Conservation (phyloP, 2,888 invertebrate genomes). For the Acanthosepion lycidas region DNA sequence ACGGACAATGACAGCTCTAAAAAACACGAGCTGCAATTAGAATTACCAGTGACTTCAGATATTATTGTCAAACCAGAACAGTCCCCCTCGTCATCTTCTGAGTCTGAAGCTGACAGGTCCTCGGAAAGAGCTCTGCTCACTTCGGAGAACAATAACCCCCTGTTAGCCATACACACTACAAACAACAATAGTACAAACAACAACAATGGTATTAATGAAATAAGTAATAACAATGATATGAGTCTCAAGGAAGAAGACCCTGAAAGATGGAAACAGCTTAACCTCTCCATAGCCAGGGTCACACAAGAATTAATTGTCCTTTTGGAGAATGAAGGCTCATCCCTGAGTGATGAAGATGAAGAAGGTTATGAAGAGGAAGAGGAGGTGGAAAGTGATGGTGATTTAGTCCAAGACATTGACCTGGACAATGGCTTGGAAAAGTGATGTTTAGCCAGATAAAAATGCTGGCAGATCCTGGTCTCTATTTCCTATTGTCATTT, state of each 20-base stretch:
- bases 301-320: slow-evolving; percentile 41
- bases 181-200: not conserved
- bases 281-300: slow-evolving; percentile 39
- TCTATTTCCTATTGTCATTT: not conserved
- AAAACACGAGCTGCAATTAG: not conserved
- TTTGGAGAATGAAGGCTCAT: slow-evolving; percentile 36
- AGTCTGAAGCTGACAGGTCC: not conserved
- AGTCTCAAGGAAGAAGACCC: not conserved
- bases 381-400: not conserved
- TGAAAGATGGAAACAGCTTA: slow-evolving; percentile 37
- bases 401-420: not conserved
- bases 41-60: not conserved
- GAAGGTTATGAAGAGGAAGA: not conserved
- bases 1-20: not conserved
- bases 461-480: not conserved
- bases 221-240: not conserved
- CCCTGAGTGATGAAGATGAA: not conserved
- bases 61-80: not conserved
- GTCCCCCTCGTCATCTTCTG: not conserved
- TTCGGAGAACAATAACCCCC: not conserved
- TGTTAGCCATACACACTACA: not conserved
- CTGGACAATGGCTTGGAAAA: not conserved
- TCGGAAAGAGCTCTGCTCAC: not conserved
- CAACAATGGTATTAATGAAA: not conserved
- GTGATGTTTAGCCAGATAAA: not conserved